Conservation (phyloP, 2,113 vertebrate species). For the Zosterops lateralis region DNA sequence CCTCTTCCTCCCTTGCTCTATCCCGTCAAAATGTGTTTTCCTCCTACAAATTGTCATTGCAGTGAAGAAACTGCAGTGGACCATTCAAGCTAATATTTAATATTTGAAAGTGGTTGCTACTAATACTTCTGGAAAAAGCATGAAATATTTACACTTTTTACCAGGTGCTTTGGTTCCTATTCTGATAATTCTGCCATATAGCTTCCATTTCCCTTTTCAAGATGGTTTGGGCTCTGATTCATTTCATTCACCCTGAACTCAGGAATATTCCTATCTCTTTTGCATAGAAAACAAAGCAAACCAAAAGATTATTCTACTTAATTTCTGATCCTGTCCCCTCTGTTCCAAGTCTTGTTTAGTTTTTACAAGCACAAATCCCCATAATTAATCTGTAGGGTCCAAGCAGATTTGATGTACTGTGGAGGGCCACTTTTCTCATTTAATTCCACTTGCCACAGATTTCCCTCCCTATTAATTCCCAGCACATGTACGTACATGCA, state of each 20-base stretch:
- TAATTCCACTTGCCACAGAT: background rate
- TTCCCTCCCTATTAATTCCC: background rate
- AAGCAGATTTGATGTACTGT: background rate
- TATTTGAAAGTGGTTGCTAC: background rate
- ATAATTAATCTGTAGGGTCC: background rate
- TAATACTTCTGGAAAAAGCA: background rate
- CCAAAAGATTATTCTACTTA: background rate
- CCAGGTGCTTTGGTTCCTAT: background rate
- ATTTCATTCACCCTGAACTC: background rate
- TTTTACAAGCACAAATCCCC: background rate
- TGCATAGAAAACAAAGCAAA: background rate
- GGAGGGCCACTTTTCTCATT: background rate
- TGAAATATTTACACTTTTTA: background rate
- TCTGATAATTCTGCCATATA: background rate
- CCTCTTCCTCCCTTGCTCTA: background rate
- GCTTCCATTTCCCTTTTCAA: slow-evolving; percentile 20
- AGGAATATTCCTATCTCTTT: slow-evolving; percentile 3
- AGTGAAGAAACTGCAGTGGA: background rate
- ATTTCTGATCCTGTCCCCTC: background rate
- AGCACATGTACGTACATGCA: background rate
- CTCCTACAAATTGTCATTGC: background rate
- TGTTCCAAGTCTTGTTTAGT: background rate
- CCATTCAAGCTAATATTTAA: background rate
- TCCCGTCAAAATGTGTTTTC: background rate
- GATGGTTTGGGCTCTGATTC: background rate